Conservation (phyloP, 2,888 invertebrate species). For the Hyposoter didymator region DNA sequence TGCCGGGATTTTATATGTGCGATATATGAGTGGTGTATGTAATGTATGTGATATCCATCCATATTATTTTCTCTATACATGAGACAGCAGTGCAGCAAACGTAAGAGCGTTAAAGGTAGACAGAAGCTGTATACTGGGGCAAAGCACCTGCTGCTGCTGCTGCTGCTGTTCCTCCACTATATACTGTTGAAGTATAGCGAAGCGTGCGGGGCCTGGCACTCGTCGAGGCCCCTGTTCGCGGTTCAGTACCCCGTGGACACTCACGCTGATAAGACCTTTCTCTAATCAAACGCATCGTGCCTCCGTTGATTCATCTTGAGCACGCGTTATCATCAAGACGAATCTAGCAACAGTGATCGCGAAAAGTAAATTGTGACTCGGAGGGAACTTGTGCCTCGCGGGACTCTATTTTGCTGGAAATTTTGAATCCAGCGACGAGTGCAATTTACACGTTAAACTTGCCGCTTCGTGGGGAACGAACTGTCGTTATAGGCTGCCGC, state of each 20-base stretch:
- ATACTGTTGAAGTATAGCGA: conserved; percentile 69
- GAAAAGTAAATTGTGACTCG: background rate
- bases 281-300: conserved; percentile 72
- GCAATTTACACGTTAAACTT: background rate
- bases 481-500: background rate
- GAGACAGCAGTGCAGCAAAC: conserved; percentile 53
- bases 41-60: background rate
- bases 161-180: conserved; percentile 75
- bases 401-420: background rate
- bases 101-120: conserved; percentile 68
- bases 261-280: conserved; percentile 80
- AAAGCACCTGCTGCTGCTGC: conserved; percentile 63
- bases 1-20: conserved; percentile 2
- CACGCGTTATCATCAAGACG: conserved; percentile 5
- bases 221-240: conserved; percentile 72
- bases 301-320: conserved; percentile 15
- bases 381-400: background rate
- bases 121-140: conserved; percentile 76
- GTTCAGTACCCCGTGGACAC: conserved; percentile 81
- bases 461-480: background rate
- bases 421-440: background rate
- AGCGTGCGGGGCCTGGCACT: conserved; percentile 74
- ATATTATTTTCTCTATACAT: conserved; percentile 18
- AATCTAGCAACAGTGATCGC: background rate
- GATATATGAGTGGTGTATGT: background rate